A percentile compares a stretch with the other conserved stretches of the same genome.
These are phyloP conservation scores for Drosophila seguyi DNA, from an alignment of 1,140 invertebrate genomes.

Conservation along the genomic window DNA sequence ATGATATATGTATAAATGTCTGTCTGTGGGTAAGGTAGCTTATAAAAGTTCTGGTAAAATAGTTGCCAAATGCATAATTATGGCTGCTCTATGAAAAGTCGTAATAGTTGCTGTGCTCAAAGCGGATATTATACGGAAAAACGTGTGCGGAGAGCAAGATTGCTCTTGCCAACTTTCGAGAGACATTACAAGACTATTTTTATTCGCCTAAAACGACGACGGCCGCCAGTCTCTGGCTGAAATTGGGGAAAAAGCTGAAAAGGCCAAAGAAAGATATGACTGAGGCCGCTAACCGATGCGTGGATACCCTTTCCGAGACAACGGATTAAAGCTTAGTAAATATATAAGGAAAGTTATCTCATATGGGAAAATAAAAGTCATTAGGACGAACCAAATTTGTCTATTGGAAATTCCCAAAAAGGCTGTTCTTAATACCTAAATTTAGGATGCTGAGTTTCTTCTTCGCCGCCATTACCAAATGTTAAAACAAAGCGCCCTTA, in stretches of 20 bases:
- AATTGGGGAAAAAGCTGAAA: constrained; percentile 45
- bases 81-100: constrained; percentile 56
- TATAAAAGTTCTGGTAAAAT: constrained; percentile 55
- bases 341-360: no score
- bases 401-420: neutral
- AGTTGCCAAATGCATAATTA: constrained; percentile 61
- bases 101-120: constrained; percentile 48
- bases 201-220: constrained; percentile 35
- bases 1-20: constrained; percentile 19
- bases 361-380: no score
- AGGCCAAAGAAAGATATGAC: constrained; percentile 18
- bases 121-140: constrained; percentile 48
- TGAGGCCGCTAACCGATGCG: neutral
- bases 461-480: neutral
- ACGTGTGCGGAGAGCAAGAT: constrained; percentile 32
- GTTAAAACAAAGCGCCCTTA: neutral
- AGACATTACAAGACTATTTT: constrained; percentile 63
- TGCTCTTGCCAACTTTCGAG: constrained; percentile 51
- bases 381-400: no score
- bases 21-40: constrained; percentile 34
- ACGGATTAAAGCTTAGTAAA: no score
- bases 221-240: constrained; percentile 49
- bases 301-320: constrained; percentile 13
- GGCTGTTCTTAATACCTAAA: neutral
- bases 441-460: neutral